These are phyloP conservation scores for Scolopax mira DNA, from an alignment of 2,113 vertebrate species.

Conservation along the genomic window DNA sequence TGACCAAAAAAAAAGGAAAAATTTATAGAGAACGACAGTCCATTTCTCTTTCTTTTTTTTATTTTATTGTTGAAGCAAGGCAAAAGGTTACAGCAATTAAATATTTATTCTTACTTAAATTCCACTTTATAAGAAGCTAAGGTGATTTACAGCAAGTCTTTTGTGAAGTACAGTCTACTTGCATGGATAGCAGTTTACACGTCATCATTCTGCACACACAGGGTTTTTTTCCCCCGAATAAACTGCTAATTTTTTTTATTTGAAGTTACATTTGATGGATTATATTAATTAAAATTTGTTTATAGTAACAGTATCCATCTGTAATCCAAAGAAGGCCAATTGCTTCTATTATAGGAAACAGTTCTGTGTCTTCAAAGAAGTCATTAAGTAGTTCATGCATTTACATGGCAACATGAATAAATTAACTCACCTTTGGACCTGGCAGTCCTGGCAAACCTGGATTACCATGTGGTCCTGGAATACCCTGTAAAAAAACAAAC, in stretches of 20 bases:
- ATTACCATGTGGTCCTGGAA: conserved; percentile 88
- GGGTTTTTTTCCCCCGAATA: background rate
- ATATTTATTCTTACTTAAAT: background rate
- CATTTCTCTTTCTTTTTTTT: background rate
- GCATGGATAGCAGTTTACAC: background rate
- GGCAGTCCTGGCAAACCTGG: conserved; percentile 88
- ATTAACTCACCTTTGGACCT: conserved; percentile 88
- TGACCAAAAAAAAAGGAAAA: background rate
- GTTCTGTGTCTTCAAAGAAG: background rate
- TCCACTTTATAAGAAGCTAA: background rate
- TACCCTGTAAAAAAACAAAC: conserved; percentile 76
- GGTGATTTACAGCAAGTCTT: background rate
- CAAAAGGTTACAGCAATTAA: background rate
- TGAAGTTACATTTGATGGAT: background rate
- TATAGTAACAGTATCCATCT: background rate
- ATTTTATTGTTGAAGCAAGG: background rate
- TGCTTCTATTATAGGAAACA: background rate
- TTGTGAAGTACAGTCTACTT: background rate
- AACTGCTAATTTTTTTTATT: background rate
- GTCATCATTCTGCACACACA: background rate
- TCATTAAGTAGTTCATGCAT: background rate
- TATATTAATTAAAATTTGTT: background rate
- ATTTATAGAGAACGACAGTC: background rate
- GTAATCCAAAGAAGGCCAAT: background rate
- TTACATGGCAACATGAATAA: background rate